A percentile compares a stretch with the other conserved stretches of the same genome.
Evolutionary conservation across 2,888 invertebrate species (phyloP).

Genomic region (Amblyjoppa proteus): DNA sequence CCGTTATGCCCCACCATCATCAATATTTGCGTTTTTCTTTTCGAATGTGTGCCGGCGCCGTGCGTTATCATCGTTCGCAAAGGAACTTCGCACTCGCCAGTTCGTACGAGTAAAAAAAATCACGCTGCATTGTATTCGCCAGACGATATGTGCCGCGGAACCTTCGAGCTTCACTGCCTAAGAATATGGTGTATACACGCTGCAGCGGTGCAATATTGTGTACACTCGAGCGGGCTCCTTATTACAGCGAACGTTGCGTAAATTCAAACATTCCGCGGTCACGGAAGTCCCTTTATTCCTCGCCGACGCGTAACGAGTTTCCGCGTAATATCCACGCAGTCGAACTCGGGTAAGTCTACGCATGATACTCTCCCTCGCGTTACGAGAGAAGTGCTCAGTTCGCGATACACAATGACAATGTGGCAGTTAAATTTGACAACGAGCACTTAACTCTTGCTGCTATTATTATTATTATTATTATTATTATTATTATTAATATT

Average conservation of each 20-base stretch:
- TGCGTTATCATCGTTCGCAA: slow-evolving; percentile 11
- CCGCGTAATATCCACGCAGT: slow-evolving; percentile 52
- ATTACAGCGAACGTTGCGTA: slow-evolving; percentile 66
- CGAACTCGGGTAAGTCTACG: slow-evolving; percentile 45
- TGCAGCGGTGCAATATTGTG: slow-evolving; percentile 11
- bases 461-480: not conserved
- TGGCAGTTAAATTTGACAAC: not conserved
- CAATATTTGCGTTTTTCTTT: not conserved
- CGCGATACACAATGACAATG: not conserved
- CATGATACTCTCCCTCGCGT: slow-evolving; percentile 23
- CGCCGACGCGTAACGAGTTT: slow-evolving; percentile 69
- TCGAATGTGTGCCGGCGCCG: not conserved
- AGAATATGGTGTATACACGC: slow-evolving; percentile 10
- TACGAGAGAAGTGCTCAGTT: slow-evolving; percentile 9
- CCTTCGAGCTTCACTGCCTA: not conserved
- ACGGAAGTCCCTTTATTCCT: slow-evolving; percentile 68
- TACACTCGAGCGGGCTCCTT: slow-evolving; percentile 47
- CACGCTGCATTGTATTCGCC: slow-evolving; percentile 7
- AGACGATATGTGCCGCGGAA: slow-evolving; percentile 1
- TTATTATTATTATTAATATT: not conserved
- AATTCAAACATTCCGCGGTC: slow-evolving; percentile 69
- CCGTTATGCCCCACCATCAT: not conserved
- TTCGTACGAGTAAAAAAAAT: not conserved
- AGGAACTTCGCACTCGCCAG: not conserved
- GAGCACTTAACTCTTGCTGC: not conserved